Conservation (phyloP, 2,888 invertebrate genomes). For the Nymphalis urticae region DNA sequence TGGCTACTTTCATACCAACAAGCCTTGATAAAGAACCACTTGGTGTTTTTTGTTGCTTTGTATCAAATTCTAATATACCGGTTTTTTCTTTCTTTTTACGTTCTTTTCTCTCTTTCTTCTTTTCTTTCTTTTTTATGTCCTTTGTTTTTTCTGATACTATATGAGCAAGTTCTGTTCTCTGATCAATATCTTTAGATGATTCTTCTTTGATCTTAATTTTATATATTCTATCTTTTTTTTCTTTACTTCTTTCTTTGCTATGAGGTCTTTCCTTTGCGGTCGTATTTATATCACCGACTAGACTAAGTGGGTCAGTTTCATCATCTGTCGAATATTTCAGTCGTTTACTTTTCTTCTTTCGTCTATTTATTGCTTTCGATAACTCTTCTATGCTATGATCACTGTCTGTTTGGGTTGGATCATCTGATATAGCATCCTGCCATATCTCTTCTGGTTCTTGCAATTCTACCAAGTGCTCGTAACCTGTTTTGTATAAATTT, state of each 20-base stretch:
- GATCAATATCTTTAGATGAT: slow-evolving; percentile 31
- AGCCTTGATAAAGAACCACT: slow-evolving; percentile 52
- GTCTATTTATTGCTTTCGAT: slow-evolving; percentile 33
- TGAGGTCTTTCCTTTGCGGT: slow-evolving; percentile 53
- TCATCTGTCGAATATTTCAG: slow-evolving; percentile 45
- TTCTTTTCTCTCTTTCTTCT: slow-evolving; percentile 44
- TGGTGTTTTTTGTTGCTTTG: slow-evolving; percentile 31
- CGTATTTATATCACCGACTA: slow-evolving; percentile 34
- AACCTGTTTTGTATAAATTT: slow-evolving; percentile 53
- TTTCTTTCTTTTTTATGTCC: slow-evolving; percentile 39
- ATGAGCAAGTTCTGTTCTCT: slow-evolving; percentile 35
- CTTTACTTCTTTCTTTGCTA: slow-evolving; percentile 62
- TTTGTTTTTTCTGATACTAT: slow-evolving; percentile 32
- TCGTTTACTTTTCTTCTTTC: slow-evolving; percentile 52
- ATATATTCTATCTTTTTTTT: slow-evolving; percentile 55
- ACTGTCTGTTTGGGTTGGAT: slow-evolving; percentile 50
- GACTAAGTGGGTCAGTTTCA: slow-evolving; percentile 62
- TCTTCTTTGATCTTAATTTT: slow-evolving; percentile 46
- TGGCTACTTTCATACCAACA: slow-evolving; percentile 61
- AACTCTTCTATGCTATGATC: slow-evolving; percentile 45
- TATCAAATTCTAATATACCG: slow-evolving; percentile 4
- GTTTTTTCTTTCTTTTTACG: slow-evolving; percentile 43
- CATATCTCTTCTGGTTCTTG: slow-evolving; percentile 65
- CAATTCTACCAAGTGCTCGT: slow-evolving; percentile 71
- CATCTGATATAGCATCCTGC: slow-evolving; percentile 48